Evolutionary conservation across 2,888 invertebrate genomes (phyloP).

Genomic region (Adelognathus sp.): DNA sequence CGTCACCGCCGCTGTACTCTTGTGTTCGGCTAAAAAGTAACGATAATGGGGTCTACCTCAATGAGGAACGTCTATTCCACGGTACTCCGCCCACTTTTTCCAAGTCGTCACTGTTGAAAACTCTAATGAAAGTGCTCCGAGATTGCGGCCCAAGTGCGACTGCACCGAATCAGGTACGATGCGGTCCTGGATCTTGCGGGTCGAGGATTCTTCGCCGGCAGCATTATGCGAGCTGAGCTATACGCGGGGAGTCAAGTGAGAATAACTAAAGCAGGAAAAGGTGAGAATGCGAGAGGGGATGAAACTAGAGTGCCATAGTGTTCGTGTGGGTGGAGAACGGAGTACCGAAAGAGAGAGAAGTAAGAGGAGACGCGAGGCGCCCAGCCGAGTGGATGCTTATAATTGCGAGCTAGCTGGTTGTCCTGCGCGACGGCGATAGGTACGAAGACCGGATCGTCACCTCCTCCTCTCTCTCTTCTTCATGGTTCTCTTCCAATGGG

Average conservation of each 20-base stretch:
- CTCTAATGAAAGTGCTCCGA: slow-evolving; percentile 8
- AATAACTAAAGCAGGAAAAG: slow-evolving; percentile 30
- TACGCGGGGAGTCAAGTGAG: slow-evolving; percentile 28
- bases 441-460: slow-evolving; percentile 25
- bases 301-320: background rate
- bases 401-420: slow-evolving; percentile 63
- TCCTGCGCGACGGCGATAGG: slow-evolving; percentile 23
- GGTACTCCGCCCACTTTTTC: slow-evolving; percentile 26
- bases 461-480: slow-evolving; percentile 11
- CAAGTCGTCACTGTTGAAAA: background rate
- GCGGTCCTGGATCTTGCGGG: background rate
- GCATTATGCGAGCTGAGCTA: slow-evolving; percentile 3
- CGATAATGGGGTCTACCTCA: slow-evolving; percentile 27
- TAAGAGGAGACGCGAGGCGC: slow-evolving; percentile 27
- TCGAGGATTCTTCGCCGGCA: background rate
- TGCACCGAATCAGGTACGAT: slow-evolving; percentile 31
- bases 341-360: background rate
- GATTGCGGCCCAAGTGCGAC: background rate
- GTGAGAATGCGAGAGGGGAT: slow-evolving; percentile 22
- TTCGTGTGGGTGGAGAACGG: background rate
- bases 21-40: slow-evolving; percentile 27
- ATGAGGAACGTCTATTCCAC: slow-evolving; percentile 23
- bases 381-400: slow-evolving; percentile 71
- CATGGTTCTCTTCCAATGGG: background rate
- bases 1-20: slow-evolving; percentile 12